Conservation (phyloP, 1,140 invertebrate species). For the Plutomurus gul region DNA sequence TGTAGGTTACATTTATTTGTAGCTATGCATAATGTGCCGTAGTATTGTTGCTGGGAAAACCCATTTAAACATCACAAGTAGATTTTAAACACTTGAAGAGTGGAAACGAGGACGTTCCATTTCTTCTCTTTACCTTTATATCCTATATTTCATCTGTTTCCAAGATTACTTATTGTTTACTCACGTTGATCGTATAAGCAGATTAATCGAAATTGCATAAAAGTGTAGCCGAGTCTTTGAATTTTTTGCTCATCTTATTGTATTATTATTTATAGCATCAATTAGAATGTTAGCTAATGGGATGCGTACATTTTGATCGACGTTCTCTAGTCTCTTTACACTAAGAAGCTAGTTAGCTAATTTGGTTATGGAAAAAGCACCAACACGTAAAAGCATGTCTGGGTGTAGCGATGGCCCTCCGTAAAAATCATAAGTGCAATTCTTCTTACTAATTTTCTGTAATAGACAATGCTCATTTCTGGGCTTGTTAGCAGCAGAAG, state of each 20-base stretch:
- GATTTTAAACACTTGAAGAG: conserved; percentile 9
- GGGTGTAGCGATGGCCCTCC: neutral
- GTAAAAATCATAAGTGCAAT: conserved; percentile 12
- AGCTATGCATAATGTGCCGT: too few relatives aligned
- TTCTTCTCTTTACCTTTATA: neutral
- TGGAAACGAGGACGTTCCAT: neutral
- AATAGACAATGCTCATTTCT: neutral
- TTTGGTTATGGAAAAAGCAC: too few relatives aligned
- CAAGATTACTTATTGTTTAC: neutral
- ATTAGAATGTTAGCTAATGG: too few relatives aligned
- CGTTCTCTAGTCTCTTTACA: too few relatives aligned
- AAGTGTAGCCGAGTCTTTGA: too few relatives aligned
- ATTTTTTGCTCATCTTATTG: too few relatives aligned
- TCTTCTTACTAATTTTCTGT: neutral
- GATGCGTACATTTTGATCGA: too few relatives aligned
- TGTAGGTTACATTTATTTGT: too few relatives aligned
- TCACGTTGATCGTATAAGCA: neutral
- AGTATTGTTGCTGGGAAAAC: conserved; percentile 13
- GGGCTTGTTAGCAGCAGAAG: conserved; percentile 6
- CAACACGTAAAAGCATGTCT: too few relatives aligned
- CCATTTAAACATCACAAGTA: conserved; percentile 4
- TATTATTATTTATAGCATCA: too few relatives aligned
- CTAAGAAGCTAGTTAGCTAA: too few relatives aligned
- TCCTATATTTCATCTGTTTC: neutral
- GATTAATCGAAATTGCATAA: too few relatives aligned